Evolutionary conservation across 2,113 vertebrate species (phyloP).

Genomic region (Nothobranchius furzeri): DNA sequence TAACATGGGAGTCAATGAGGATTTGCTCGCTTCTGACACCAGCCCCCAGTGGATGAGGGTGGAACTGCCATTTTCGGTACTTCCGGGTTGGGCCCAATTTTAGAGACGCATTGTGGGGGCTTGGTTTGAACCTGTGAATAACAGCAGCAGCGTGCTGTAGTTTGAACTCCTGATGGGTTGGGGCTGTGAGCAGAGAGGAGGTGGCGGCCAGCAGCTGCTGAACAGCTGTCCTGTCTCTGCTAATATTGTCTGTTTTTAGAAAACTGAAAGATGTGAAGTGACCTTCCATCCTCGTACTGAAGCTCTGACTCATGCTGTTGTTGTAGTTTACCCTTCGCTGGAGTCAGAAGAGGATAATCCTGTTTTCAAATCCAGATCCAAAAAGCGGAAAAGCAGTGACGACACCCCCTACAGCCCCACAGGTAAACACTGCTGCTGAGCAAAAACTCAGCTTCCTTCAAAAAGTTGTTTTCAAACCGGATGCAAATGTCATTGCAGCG

Average conservation of each 20-base stretch:
- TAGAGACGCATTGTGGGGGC: no score
- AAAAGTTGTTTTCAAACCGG: neutral
- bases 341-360: constrained; percentile 99
- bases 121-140: no score
- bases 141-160: no score
- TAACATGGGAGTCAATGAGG: no score
- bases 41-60: no score
- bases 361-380: constrained; percentile 98
- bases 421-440: constrained; percentile 72
- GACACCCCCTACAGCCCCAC: constrained; percentile 98
- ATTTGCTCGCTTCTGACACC: no score
- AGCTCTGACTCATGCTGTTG: constrained; percentile 9
- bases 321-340: constrained; percentile 93
- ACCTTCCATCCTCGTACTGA: constrained; percentile 11
- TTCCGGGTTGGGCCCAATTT: no score
- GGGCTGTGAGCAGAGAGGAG: constrained; percentile 33
- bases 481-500: constrained; percentile 70
- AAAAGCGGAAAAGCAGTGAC: constrained; percentile 96
- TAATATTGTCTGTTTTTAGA: constrained; percentile 28
- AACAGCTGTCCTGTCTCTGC: constrained; percentile 63
- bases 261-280: constrained; percentile 36
- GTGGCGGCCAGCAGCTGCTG: constrained; percentile 62
- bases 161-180: no score
- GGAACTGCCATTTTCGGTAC: no score
- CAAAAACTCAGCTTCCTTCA: neutral